Conservation (phyloP, 2,888 invertebrate genomes). For the Priocnemis perturbator region DNA sequence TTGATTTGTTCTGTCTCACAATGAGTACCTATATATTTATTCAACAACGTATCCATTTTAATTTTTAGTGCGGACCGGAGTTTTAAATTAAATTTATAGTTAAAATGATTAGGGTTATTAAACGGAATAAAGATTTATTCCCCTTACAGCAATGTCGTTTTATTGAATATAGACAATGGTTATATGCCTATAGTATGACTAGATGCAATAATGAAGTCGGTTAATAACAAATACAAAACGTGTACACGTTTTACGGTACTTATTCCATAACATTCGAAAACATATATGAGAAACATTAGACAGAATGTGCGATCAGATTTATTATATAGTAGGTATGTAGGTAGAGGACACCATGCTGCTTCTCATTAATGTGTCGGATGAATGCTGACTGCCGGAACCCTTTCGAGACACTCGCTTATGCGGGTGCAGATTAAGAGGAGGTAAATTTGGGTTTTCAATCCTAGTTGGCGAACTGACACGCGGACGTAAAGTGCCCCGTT, state of each 20-base stretch:
- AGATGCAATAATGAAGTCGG: constrained; percentile 36
- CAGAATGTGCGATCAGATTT: constrained; percentile 35
- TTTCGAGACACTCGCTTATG: constrained; percentile 72
- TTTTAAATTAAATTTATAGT: too few species aligned
- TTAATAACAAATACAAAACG: constrained; percentile 38
- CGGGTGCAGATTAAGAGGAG: constrained; percentile 84
- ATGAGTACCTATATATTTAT: too few species aligned
- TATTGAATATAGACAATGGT: constrained; percentile 4
- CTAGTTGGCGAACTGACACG: constrained; percentile 87
- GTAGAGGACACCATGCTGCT: constrained; percentile 64
- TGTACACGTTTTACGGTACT: constrained; percentile 30
- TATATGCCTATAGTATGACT: constrained; percentile 27
- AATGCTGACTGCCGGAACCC: constrained; percentile 61
- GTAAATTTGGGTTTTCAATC: constrained; percentile 88
- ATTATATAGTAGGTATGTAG: constrained; percentile 70
- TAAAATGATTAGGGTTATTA: too few species aligned
- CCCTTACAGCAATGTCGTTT: background rate
- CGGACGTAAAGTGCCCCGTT: constrained; percentile 77
- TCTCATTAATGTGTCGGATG: constrained; percentile 65
- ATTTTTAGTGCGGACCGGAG: too few species aligned
- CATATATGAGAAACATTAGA: constrained; percentile 15
- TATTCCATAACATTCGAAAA: constrained; percentile 27
- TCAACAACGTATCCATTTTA: too few species aligned
- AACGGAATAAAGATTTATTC: background rate
- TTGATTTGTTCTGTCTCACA: too few species aligned